Percentiles rank a stretch among this genome's conserved stretches.
These are phyloP conservation scores for Deilephila elpenor DNA, from an alignment of 2,888 invertebrate genomes.

Conservation along the genomic window DNA sequence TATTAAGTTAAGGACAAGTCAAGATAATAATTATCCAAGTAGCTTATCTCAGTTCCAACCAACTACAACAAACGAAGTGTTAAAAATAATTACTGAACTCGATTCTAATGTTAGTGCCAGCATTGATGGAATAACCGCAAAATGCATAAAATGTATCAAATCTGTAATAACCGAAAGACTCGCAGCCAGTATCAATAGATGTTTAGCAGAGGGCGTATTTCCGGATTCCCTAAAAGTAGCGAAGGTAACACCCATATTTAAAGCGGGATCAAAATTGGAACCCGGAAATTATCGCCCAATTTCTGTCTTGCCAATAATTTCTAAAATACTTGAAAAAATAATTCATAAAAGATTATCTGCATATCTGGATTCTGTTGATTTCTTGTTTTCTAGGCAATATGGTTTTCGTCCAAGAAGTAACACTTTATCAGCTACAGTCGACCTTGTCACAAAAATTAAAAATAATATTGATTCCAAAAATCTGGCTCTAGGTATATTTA, in stretches of 20 bases:
- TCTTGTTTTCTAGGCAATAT: slow-evolving; percentile 28
- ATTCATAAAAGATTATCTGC: not conserved
- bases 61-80: no score
- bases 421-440: slow-evolving; percentile 33
- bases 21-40: no score
- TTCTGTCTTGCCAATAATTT: slow-evolving; percentile 36
- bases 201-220: slow-evolving; percentile 33
- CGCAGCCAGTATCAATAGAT: slow-evolving; percentile 23
- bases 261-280: slow-evolving; percentile 36
- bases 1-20: no score
- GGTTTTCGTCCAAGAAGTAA: slow-evolving; percentile 34
- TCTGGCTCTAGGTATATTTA: slow-evolving; percentile 30
- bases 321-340: slow-evolving; percentile 1
- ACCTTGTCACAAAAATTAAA: slow-evolving; percentile 32
- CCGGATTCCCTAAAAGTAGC: slow-evolving; percentile 39
- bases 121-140: no score
- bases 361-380: not conserved
- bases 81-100: no score
- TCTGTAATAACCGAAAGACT: no score
- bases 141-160: no score
- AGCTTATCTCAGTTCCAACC: no score
- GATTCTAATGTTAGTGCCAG: no score
- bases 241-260: slow-evolving; percentile 40
- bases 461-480: slow-evolving; percentile 31
- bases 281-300: slow-evolving; percentile 40